Evolutionary conservation across 2,888 invertebrate species (phyloP).

Genomic region (Leptura quadrifasciata): DNA sequence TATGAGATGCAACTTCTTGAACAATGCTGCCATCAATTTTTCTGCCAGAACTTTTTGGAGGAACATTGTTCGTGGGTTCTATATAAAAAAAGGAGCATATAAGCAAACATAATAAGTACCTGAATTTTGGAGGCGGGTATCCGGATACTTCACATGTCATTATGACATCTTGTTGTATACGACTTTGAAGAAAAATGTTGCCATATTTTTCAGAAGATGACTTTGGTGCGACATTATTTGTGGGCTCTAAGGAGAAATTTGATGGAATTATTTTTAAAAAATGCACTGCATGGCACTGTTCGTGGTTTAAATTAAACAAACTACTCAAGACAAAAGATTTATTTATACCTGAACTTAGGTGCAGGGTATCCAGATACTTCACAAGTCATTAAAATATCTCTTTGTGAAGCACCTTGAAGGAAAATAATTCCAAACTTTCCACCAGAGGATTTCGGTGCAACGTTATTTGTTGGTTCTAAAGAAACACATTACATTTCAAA

Average conservation of each 20-base stretch:
- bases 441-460: slow-evolving; percentile 75
- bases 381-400: slow-evolving; percentile 77
- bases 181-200: slow-evolving; percentile 74
- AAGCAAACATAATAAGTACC: slow-evolving; percentile 42
- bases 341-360: slow-evolving; percentile 55
- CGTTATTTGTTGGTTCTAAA: slow-evolving; percentile 78
- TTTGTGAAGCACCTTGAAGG: slow-evolving; percentile 68
- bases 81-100: slow-evolving; percentile 68
- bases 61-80: slow-evolving; percentile 82
- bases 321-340: slow-evolving; percentile 26
- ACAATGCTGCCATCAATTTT: slow-evolving; percentile 75
- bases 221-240: slow-evolving; percentile 79
- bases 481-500: slow-evolving; percentile 8
- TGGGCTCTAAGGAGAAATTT: slow-evolving; percentile 73
- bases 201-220: slow-evolving; percentile 72
- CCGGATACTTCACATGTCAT: slow-evolving; percentile 82
- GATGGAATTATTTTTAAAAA: neutral
- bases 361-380: slow-evolving; percentile 77
- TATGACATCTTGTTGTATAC: slow-evolving; percentile 70
- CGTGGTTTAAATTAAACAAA: slow-evolving; percentile 76
- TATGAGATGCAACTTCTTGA: slow-evolving; percentile 70
- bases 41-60: slow-evolving; percentile 75
- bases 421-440: slow-evolving; percentile 75
- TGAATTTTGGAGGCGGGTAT: slow-evolving; percentile 57
- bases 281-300: neutral